Evolutionary conservation across 1,140 invertebrate genomes (phyloP).

Genomic region (Lordiphosa collinella): DNA sequence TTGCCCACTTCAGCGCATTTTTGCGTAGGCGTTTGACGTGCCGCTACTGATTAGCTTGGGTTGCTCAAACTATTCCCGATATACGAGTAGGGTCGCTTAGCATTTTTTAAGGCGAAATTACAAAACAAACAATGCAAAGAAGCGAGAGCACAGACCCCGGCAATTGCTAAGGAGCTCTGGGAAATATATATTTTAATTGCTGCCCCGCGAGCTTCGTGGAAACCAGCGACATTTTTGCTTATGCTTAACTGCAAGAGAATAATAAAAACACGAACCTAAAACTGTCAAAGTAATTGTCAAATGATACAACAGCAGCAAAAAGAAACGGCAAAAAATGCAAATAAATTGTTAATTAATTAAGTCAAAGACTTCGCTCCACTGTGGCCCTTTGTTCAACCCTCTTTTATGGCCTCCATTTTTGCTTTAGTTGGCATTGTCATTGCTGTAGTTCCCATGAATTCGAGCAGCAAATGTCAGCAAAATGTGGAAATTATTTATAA

Average conservation of each 20-base stretch:
- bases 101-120: conserved; percentile 42
- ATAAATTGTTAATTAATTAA: conserved; percentile 38
- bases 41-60: conserved; percentile 65
- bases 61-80: conserved; percentile 23
- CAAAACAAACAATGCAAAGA: conserved; percentile 17
- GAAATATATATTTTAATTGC: conserved; percentile 41
- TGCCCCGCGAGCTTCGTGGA: background rate
- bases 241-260: conserved; percentile 2
- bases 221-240: conserved; percentile 16
- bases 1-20: conserved; percentile 29
- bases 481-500: conserved; percentile 41
- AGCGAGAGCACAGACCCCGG: background rate
- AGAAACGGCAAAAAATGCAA: conserved; percentile 12
- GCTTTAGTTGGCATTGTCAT: conserved; percentile 19
- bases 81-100: conserved; percentile 22
- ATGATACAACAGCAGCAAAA: conserved; percentile 11
- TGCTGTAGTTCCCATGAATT: conserved; percentile 45
- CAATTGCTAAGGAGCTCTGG: conserved; percentile 31
- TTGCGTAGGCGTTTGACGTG: conserved; percentile 60
- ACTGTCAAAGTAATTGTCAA: conserved; percentile 16
- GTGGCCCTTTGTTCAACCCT: conserved; percentile 14
- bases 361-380: conserved; percentile 5
- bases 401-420: conserved; percentile 11
- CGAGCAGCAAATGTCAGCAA: conserved; percentile 38
- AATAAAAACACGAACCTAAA: background rate